Percentiles rank a stretch among this genome's conserved stretches.
Conservation (phyloP, 2,797 vertebrate genomes). For the Gephyroberyx darwinii region DNA sequence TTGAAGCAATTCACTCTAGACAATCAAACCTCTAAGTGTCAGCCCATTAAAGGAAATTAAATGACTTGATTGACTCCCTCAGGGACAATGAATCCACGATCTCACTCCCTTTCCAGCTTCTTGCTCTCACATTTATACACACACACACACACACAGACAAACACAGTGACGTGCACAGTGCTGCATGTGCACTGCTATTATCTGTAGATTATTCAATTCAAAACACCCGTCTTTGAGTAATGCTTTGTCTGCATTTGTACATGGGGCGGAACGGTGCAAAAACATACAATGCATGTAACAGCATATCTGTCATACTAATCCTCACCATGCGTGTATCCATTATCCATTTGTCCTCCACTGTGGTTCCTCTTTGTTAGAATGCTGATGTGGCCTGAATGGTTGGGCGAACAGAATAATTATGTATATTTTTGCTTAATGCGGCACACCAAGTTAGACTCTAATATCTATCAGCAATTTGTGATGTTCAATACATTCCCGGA, state of each 20-base stretch:
- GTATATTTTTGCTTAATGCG: conserved; percentile 69
- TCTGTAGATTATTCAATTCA: conserved; percentile 69
- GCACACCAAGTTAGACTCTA: conserved; percentile 49
- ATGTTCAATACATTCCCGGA: not conserved
- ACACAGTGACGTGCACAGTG: conserved; percentile 27
- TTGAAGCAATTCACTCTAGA: conserved; percentile 28
- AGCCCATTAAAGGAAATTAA: conserved; percentile 60
- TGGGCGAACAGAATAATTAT: conserved; percentile 68
- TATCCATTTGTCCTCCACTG: conserved; percentile 63
- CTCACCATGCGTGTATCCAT: conserved; percentile 50
- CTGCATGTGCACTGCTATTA: conserved; percentile 49
- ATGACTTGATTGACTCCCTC: conserved; percentile 57
- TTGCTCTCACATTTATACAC: not conserved
- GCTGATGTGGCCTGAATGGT: conserved; percentile 68
- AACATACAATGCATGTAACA: conserved; percentile 48
- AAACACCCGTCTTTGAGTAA: conserved; percentile 64
- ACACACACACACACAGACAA: conserved; percentile 19
- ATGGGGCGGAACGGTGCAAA: conserved; percentile 39
- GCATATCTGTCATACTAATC: conserved; percentile 65
- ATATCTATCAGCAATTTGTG: conserved; percentile 4
- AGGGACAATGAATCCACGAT: conserved; percentile 49
- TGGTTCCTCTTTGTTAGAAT: conserved; percentile 59
- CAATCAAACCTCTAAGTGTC: conserved; percentile 45
- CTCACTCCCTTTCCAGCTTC: not conserved
- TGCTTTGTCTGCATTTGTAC: conserved; percentile 73